Conservation (phyloP, 1,140 invertebrate genomes). For the Macrotrachela quadricornifera region DNA sequence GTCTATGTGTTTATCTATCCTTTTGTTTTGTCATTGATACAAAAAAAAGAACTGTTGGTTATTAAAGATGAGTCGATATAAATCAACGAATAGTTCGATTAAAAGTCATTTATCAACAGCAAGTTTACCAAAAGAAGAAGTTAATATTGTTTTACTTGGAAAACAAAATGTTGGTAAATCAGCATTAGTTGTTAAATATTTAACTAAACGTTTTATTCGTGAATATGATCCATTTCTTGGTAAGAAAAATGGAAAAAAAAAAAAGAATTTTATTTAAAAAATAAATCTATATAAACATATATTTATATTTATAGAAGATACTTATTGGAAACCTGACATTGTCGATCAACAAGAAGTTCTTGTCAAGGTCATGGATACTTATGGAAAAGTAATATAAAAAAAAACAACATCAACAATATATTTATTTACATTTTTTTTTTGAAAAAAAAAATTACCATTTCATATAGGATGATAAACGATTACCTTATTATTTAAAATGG, state of each 20-base stretch:
- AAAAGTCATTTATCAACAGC: too few species aligned
- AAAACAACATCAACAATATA: too few species aligned
- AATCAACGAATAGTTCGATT: too few species aligned
- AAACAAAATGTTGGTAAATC: not conserved
- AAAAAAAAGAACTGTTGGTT: too few species aligned
- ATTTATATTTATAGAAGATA: conserved; percentile 24
- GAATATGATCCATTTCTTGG: conserved; percentile 32
- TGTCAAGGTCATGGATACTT: conserved; percentile 32
- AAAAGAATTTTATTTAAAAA: not conserved
- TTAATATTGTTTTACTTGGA: too few species aligned
- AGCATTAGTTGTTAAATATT: conserved; percentile 33
- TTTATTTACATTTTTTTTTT: too few species aligned
- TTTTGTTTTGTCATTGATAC: too few species aligned
- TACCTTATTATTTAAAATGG: conserved; percentile 27
- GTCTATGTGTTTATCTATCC: too few species aligned
- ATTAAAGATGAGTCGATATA: too few species aligned
- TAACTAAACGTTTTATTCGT: conserved; percentile 31
- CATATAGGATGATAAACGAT: not conserved
- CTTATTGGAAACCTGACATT: conserved; percentile 28
- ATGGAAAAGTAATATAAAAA: conserved; percentile 23
- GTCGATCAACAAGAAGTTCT: conserved; percentile 25
- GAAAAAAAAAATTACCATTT: not conserved
- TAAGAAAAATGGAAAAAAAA: conserved; percentile 11
- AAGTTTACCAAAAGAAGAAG: too few species aligned
- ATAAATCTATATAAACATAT: not conserved